Evolutionary conservation across 2,113 vertebrate species (phyloP).

Genomic region (Aviceda subcristata): DNA sequence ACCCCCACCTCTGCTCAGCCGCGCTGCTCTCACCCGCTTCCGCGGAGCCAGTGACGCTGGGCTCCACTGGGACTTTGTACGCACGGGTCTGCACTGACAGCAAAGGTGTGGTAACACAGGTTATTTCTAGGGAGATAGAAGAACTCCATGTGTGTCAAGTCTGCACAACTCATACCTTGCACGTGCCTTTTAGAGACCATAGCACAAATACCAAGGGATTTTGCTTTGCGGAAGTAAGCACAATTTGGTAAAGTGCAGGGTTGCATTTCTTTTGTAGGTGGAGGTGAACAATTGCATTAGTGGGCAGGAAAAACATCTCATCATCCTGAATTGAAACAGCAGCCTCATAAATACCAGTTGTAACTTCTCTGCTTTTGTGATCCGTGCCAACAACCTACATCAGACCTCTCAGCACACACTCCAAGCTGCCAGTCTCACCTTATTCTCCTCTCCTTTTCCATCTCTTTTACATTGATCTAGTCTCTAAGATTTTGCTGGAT

Average conservation of each 20-base stretch:
- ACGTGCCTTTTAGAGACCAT: not conserved
- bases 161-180: not conserved
- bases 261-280: not conserved
- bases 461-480: not conserved
- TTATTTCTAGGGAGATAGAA: not conserved
- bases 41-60: not conserved
- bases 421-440: not conserved
- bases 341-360: not conserved
- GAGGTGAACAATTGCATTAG: not conserved
- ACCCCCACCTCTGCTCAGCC: not conserved
- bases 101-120: not conserved
- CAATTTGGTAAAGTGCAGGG: not conserved
- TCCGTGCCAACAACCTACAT: not conserved
- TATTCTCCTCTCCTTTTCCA: not conserved
- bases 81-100: not conserved
- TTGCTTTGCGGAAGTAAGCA: not conserved
- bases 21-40: fast-evolving
- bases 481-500: not conserved
- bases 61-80: not conserved
- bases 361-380: not conserved
- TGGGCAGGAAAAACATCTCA: not conserved
- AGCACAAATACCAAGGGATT: not conserved
- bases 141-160: fast-evolving
- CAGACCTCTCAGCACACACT: not conserved
- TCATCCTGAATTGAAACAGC: not conserved